phyloP scores from a whole-genome alignment of 2,797 vertebrate genomes.

The Mormyrops attenuatus region DNA sequence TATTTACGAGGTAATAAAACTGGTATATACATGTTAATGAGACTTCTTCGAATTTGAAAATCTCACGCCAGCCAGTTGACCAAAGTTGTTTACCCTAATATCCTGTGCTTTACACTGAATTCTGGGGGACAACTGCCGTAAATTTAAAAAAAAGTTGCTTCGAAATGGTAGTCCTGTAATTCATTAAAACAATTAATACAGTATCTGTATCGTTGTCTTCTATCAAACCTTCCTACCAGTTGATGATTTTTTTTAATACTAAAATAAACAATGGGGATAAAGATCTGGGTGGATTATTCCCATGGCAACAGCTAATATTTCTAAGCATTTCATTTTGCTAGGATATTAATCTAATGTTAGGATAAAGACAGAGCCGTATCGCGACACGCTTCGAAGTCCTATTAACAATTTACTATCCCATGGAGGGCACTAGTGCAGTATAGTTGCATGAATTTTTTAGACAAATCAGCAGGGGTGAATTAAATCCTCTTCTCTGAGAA shows the following conservation, averaged over 20 bases:
- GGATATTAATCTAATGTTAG: constrained; percentile 18
- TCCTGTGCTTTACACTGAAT: not conserved
- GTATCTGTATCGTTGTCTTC: not conserved
- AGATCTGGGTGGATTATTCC: constrained; percentile 1
- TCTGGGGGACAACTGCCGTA: not conserved
- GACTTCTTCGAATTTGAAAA: not conserved
- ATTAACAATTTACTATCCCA: constrained; percentile 1
- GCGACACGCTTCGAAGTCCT: not conserved
- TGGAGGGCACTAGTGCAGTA: not conserved
- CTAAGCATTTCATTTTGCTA: constrained; percentile 11
- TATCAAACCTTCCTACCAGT: not conserved
- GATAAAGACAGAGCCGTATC: constrained; percentile 2
- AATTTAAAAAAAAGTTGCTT: not conserved
- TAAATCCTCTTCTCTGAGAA: not conserved
- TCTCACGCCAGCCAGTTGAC: not conserved
- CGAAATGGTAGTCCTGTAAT: not conserved
- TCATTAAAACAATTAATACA: not conserved
- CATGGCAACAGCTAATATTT: constrained; percentile 3
- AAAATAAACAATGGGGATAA: not conserved
- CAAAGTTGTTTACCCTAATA: not conserved
- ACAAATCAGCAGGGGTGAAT: constrained; percentile 12
- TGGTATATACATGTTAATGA: not conserved
- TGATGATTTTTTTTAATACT: not conserved
- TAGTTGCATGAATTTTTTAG: constrained; percentile 9
- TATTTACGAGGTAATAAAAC: not conserved